Evolutionary conservation across 2,888 invertebrate genomes (phyloP).

Genomic region (Drosophila kuntzei): DNA sequence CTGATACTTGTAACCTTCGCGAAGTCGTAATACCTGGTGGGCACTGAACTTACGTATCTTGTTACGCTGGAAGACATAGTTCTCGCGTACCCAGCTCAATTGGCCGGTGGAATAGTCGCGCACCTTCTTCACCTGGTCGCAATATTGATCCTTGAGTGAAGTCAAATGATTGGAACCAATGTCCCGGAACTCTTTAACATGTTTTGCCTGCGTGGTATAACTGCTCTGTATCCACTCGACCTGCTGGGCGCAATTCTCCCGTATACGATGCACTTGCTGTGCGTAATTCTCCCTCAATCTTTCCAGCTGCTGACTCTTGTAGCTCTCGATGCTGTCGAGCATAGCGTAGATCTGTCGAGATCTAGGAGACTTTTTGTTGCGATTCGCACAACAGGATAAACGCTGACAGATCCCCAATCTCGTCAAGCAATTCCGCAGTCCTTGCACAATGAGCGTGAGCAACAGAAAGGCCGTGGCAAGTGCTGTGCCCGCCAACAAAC

Average conservation of each 20-base stretch:
- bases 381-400: conserved; percentile 89
- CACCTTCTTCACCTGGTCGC: conserved; percentile 96
- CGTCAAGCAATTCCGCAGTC: conserved; percentile 87
- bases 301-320: conserved; percentile 95
- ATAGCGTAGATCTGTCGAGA: conserved; percentile 94
- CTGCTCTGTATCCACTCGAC: conserved; percentile 97
- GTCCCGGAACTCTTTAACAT: conserved; percentile 94
- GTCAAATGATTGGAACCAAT: conserved; percentile 96
- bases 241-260: conserved; percentile 97
- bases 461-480: conserved; percentile 92
- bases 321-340: conserved; percentile 95
- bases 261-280: conserved; percentile 95
- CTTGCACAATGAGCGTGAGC: conserved; percentile 92
- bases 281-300: conserved; percentile 96
- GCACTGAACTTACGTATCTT: conserved; percentile 97
- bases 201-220: conserved; percentile 94
- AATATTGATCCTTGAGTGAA: conserved; percentile 95
- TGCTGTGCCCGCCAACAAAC: conserved; percentile 92
- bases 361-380: conserved; percentile 90
- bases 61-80: conserved; percentile 97
- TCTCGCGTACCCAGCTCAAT: conserved; percentile 96
- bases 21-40: conserved; percentile 94
- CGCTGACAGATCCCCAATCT: conserved; percentile 87
- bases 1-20: conserved; percentile 98
- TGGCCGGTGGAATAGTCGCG: conserved; percentile 96